Evolutionary conservation across 64 coral and sea anemone genomes (phyloP), one percentile per base, ranked within the genome.

Genomic region (Cladopsammia gracilis): DNA sequence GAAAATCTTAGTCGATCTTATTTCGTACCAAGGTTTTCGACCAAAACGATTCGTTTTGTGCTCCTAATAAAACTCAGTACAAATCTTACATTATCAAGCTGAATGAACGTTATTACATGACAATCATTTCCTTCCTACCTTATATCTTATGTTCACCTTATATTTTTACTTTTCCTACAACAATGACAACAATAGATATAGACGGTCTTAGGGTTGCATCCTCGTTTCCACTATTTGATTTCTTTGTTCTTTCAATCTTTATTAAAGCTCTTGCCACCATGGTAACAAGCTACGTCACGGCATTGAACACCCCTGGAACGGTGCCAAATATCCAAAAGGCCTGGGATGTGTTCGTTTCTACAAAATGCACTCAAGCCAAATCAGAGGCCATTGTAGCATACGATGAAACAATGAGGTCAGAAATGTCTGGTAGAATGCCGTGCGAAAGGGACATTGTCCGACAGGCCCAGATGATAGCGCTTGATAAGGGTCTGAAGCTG

Each of bases 211-310:
- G 34, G 34, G 34, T 2, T 34, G 34, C 2, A 34, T 34, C 34
- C 34, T 34, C 2, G 0, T 34, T 34, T 34, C 34, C 34, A 3
- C 6, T 6, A 3, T 11, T 6, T 11, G 11, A 56, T 56, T 56
- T 56, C 12, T 56, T 56, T 5, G 12, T 5, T 56, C 53, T 18
- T 64, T 18, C 19, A 8, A 64, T 72, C 43, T 10, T 72, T 10
- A 72, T 72, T 72, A 14, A 45, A 82, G 78, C 78, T 11, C 78
- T 82, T 64, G 78, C 78, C 4, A 48, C 78, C 58, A 82, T 82
- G 78, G 78, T 82, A 20, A 64, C 78, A 13, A 82, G 59, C n/a
- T 82, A 82, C 78, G 57, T 82, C 58, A 64, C 78, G 42, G 78
- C 78, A n/a, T 61, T 82, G 10, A 82, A 82, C 58, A 82, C 78